Base-by-base conservation (phyloP, 2,113 vertebrate genomes). In the Guaruba guarouba region DNA sequence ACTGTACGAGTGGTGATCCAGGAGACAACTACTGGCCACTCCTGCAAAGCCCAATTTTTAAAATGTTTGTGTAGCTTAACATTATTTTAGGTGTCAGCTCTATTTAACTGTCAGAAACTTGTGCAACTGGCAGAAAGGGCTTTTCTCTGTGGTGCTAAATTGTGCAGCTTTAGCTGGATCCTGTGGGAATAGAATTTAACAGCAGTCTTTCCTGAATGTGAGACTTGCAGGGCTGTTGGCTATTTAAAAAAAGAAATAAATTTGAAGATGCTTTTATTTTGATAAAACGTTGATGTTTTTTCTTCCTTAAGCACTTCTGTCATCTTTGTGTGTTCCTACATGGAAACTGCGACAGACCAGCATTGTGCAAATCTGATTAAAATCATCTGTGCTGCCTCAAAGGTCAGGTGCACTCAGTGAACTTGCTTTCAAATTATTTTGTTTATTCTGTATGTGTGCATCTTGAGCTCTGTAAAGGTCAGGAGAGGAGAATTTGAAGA, bases 361-460 rank as follows among this genome's bases (percentile, higher is more conserved):
- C 94, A 61, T 82, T 96, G 95, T 97, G 97, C 95, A 98, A 97
- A 98, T 97, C 98, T 96, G 97, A 98, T 98, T 98, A 97, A 98
- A 98, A 97, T 98, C 92, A 97, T 97, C 96, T 96, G 94, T 90
- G 96, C 95, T 82, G 70, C 95, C 98, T 96, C 96, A 98, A 98
- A 98, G 98, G 98, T 98, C 98, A 98, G 97, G 92, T 49, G 20
- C 91, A 91, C 78, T 97, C 96, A 91, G 94, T 92, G 86, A 97
- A 97, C 98, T 98, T 98, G 89, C 97, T 98, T 97, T 96, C 96
- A 98, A 98, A 98, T 98, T 97, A 98, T 98, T 97, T 98, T 98
- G 97, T 98, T 98, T 98, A 97, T 98, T 98, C 97, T 98, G 95
- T 96, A 97, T 39, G 70, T 97, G 95, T 97, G 97, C 92, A 97